A percentile compares a stretch with the other conserved stretches of the same genome.
Evolutionary conservation across 2,797 vertebrate genomes (phyloP).

Genomic region (Threskiornis aethiopicus): DNA sequence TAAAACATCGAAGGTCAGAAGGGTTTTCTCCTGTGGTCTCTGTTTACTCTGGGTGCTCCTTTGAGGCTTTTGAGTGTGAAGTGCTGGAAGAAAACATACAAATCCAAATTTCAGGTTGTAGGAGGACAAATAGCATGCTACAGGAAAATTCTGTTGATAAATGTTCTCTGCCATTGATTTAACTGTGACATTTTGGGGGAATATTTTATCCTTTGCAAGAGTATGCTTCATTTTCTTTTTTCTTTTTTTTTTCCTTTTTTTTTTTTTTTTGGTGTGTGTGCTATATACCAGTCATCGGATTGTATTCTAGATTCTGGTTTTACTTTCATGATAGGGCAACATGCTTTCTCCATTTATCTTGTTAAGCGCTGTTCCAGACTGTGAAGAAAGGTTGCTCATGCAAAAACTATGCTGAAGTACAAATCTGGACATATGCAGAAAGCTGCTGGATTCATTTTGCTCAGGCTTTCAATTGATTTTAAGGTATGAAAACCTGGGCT

Average conservation of each 20-base stretch:
- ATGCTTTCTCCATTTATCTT: constrained; percentile 51
- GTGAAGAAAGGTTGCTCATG: constrained; percentile 38
- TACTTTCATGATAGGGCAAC: constrained; percentile 12
- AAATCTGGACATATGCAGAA: constrained; percentile 24
- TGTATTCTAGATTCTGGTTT: background rate
- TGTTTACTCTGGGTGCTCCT: background rate
- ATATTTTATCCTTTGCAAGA: background rate
- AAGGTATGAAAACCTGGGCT: constrained; percentile 62
- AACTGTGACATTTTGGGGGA: background rate
- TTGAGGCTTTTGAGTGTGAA: background rate
- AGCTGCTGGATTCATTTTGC: constrained; percentile 55
- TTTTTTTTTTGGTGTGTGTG: background rate
- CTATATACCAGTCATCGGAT: background rate
- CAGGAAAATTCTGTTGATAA: background rate
- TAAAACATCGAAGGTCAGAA: background rate
- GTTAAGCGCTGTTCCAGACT: constrained; percentile 34
- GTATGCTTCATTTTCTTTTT: background rate
- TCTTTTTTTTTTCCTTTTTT: background rate
- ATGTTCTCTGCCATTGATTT: background rate
- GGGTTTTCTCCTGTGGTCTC: background rate
- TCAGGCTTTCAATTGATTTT: constrained; percentile 33
- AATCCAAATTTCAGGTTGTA: background rate
- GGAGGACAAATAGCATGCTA: background rate
- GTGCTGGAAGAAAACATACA: background rate
- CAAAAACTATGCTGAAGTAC: constrained; percentile 49